Percentiles rank a stretch among this genome's conserved stretches.
phyloP scores from a whole-genome alignment of 2,797 vertebrate species.

The Enoplosus armatus region DNA sequence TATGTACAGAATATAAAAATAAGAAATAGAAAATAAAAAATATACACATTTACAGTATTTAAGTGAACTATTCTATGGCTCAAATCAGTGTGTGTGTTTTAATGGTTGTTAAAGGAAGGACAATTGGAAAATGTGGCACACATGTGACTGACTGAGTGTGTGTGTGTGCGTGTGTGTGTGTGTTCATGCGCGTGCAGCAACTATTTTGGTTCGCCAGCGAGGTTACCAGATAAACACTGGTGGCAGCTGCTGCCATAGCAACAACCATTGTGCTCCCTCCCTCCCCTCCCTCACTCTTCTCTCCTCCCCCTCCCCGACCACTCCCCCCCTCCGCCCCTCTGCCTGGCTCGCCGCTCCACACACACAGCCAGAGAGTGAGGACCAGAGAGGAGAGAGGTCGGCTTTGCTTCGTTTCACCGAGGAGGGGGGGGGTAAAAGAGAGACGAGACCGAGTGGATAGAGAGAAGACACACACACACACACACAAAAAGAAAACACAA shows the following conservation, averaged over 20 bases:
- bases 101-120: neutral
- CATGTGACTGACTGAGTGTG: constrained; percentile 7
- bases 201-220: constrained; percentile 84
- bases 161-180: constrained; percentile 18
- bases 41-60: too few relatives aligned
- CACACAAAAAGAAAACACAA: too few relatives aligned
- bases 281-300: constrained; percentile 60
- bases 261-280: constrained; percentile 86
- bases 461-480: constrained; percentile 15
- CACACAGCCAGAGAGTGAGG: constrained; percentile 75
- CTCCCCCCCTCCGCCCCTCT: constrained; percentile 62
- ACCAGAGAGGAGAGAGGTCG: constrained; percentile 74
- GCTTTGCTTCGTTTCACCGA: constrained; percentile 71
- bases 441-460: constrained; percentile 40
- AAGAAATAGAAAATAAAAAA: too few relatives aligned
- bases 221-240: constrained; percentile 91
- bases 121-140: neutral
- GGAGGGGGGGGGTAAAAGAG: constrained; percentile 31
- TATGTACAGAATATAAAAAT: too few relatives aligned
- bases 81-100: neutral
- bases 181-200: constrained; percentile 51
- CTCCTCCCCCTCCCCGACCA: constrained; percentile 33
- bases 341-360: constrained; percentile 71
- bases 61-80: too few relatives aligned
- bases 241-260: constrained; percentile 93